Evolutionary conservation across 2,888 invertebrate genomes (phyloP).

Genomic region (Apamea anceps): DNA sequence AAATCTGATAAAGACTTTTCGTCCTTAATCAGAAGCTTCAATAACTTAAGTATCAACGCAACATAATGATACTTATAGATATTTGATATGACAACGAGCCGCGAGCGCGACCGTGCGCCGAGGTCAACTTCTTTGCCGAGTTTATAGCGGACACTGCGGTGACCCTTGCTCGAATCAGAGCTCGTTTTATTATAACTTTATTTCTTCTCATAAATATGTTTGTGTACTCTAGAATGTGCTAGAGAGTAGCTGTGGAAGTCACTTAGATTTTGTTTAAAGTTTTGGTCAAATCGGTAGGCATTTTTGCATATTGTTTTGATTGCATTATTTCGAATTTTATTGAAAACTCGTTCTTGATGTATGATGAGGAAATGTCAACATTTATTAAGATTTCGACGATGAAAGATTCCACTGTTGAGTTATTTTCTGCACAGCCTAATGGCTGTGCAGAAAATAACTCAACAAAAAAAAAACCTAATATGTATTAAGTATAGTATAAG

Average conservation of each 20-base stretch:
- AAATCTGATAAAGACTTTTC: background rate
- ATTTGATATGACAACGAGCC: constrained; percentile 51
- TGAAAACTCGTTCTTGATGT: background rate
- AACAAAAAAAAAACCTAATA: too few species aligned
- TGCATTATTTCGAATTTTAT: background rate
- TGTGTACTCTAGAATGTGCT: background rate
- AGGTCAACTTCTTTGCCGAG: constrained; percentile 58
- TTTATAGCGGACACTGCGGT: constrained; percentile 38
- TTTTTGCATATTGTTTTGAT: background rate
- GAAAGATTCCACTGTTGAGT: background rate
- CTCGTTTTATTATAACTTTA: constrained; percentile 35
- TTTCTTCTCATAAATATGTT: background rate
- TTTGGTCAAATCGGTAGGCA: background rate
- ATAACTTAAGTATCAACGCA: constrained; percentile 6
- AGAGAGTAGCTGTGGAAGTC: too few species aligned
- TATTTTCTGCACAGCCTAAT: background rate
- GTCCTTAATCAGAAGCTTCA: background rate
- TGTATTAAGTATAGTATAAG: too few species aligned
- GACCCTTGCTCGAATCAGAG: constrained; percentile 47
- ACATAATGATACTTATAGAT: constrained; percentile 50
- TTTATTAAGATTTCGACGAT: background rate
- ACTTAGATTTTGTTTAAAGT: background rate
- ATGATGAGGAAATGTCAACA: background rate
- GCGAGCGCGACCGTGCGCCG: constrained; percentile 48
- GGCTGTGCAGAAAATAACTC: too few species aligned